Evolutionary conservation across 2,797 vertebrate genomes (phyloP).

Genomic region (Lagorchestes hirsutus): DNA sequence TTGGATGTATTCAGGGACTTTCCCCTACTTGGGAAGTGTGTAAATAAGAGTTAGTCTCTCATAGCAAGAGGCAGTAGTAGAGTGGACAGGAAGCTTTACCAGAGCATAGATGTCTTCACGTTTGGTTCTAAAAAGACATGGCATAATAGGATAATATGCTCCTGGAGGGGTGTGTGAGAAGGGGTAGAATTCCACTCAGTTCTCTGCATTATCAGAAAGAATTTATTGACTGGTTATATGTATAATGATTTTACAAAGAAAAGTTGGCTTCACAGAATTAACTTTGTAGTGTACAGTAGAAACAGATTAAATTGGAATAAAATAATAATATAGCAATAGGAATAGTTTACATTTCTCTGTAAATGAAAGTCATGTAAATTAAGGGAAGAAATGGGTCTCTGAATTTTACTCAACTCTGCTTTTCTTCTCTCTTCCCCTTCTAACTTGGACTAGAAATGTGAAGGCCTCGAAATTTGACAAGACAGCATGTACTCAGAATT

Average conservation of each 20-base stretch:
- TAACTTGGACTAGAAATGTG: constrained; percentile 34
- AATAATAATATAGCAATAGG: not conserved
- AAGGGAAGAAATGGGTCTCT: constrained; percentile 40
- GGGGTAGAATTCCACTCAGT: not conserved
- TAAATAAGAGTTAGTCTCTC: not conserved
- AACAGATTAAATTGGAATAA: not conserved
- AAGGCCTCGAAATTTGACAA: not conserved
- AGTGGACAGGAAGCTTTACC: not conserved
- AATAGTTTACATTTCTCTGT: not conserved
- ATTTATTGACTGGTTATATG: not conserved
- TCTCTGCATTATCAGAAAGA: not conserved
- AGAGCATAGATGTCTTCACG: not conserved
- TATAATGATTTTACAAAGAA: not conserved
- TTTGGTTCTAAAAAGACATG: not conserved
- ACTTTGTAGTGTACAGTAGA: not conserved
- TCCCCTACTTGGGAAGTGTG: not conserved
- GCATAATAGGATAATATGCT: not conserved
- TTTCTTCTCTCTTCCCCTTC: constrained; percentile 41
- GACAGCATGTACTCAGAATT: not conserved
- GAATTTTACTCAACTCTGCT: constrained; percentile 22
- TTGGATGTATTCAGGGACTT: not conserved
- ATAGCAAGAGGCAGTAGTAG: not conserved
- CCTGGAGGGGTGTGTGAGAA: not conserved
- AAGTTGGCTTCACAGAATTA: not conserved
- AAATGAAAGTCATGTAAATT: constrained; percentile 22